Conservation (phyloP, 2,113 vertebrate species). For the Alligator sinensis region DNA sequence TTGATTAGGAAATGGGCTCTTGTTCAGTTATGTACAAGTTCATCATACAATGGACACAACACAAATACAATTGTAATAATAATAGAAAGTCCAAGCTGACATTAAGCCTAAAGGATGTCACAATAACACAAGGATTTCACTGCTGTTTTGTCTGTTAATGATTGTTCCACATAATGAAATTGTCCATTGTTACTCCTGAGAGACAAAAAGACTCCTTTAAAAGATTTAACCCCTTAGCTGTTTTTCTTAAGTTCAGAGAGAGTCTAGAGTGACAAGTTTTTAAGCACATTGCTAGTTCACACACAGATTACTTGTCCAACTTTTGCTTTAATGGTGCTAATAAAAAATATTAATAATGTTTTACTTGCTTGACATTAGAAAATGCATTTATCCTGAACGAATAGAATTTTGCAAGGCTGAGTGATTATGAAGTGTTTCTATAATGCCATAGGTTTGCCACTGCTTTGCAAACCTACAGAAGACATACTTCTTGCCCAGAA, state of each 20-base stretch:
- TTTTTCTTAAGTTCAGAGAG: background rate
- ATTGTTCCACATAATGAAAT: background rate
- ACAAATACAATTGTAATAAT: background rate
- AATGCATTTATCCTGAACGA: background rate
- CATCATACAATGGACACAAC: background rate
- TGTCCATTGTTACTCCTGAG: background rate
- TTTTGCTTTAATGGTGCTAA: background rate
- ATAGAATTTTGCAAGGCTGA: background rate
- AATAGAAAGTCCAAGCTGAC: background rate
- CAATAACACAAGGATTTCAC: background rate
- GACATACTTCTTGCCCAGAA: background rate
- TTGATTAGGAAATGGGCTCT: conserved; percentile 38
- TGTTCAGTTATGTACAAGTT: conserved; percentile 40
- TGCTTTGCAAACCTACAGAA: background rate
- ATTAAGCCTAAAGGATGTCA: background rate
- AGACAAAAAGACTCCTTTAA: background rate
- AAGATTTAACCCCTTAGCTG: too few species aligned
- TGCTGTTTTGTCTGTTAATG: background rate
- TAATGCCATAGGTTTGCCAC: background rate
- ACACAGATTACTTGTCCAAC: background rate
- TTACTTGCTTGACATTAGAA: background rate
- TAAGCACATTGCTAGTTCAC: background rate
- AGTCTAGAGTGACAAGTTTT: background rate
- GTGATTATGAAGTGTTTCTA: background rate
- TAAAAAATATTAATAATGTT: background rate